These are phyloP conservation scores for Aphodius granarius DNA, from an alignment of 2,888 invertebrate genomes.

Conservation along the genomic window DNA sequence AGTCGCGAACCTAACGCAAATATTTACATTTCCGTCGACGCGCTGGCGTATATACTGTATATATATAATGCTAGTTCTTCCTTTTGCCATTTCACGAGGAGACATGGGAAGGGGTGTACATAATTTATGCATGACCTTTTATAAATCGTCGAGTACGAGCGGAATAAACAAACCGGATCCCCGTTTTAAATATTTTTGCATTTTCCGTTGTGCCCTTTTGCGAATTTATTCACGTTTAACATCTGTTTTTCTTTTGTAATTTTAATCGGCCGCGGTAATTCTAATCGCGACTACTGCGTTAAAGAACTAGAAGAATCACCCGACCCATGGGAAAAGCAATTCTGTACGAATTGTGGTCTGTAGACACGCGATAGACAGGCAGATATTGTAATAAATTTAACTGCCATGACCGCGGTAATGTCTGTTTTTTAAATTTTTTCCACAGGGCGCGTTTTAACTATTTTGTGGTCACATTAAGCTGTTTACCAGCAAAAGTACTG, in stretches of 20 bases:
- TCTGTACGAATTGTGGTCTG: constrained; percentile 7
- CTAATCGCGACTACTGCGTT: neutral
- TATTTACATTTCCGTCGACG: neutral
- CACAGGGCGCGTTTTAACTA: too few species aligned
- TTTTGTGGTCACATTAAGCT: too few species aligned
- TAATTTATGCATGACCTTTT: constrained; percentile 12
- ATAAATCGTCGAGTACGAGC: neutral
- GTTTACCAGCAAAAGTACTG: too few species aligned
- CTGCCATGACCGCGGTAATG: constrained; percentile 3
- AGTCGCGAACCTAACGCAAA: neutral
- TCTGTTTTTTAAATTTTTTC: too few species aligned
- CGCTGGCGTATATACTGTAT: neutral
- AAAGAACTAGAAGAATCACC: neutral
- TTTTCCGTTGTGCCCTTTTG: neutral
- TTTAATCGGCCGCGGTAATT: constrained; percentile 13
- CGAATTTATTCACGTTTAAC: constrained; percentile 12
- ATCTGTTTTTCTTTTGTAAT: constrained; percentile 18
- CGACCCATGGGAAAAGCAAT: neutral
- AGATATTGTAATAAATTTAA: constrained; percentile 17
- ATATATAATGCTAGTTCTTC: neutral
- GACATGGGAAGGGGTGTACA: constrained; percentile 5
- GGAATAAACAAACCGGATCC: neutral
- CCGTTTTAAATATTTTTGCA: constrained; percentile 19
- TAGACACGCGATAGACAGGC: constrained; percentile 15
- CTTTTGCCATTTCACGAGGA: neutral